Percentiles rank a stretch among this genome's conserved stretches.
Conservation (phyloP, 2,797 vertebrate species). For the Parotocinclus haroldoi region DNA sequence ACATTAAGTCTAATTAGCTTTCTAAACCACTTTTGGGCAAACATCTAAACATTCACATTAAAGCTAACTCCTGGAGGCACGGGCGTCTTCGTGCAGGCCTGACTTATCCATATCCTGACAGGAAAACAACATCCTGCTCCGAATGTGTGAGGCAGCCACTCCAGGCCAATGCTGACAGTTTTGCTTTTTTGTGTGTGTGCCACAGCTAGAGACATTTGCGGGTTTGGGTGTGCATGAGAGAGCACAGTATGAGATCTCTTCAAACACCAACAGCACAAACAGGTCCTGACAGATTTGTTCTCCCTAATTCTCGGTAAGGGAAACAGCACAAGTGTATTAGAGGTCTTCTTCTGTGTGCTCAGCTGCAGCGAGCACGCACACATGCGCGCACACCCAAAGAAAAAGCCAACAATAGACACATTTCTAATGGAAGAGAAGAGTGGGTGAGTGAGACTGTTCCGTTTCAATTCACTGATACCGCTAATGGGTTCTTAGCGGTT, state of each 20-base stretch:
- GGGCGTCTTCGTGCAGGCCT: conserved; percentile 64
- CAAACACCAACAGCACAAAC: conserved; percentile 75
- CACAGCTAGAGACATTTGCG: conserved; percentile 62
- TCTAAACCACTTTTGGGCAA: conserved; percentile 71
- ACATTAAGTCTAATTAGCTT: conserved; percentile 80
- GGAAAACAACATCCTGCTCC: conserved; percentile 67
- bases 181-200: conserved; percentile 15
- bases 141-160: conserved; percentile 36
- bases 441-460: conserved; percentile 80
- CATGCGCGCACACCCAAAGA: conserved; percentile 46
- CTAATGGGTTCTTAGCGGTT: conserved; percentile 98
- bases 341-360: conserved; percentile 68
- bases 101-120: conserved; percentile 68
- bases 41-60: conserved; percentile 57
- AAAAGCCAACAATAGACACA: conserved; percentile 81
- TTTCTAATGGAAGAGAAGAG: conserved; percentile 77
- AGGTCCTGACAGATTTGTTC: conserved; percentile 78
- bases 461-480: conserved; percentile 97
- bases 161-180: conserved; percentile 26
- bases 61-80: conserved; percentile 70
- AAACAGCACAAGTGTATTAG: conserved; percentile 72
- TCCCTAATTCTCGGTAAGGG: conserved; percentile 62
- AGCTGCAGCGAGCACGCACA: conserved; percentile 57
- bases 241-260: conserved; percentile 77
- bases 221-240: conserved; percentile 78